Evolutionary conservation across 2,888 invertebrate species (phyloP), one percentile per base, ranked within the genome.

Genomic region (Dryococelus australis): DNA sequence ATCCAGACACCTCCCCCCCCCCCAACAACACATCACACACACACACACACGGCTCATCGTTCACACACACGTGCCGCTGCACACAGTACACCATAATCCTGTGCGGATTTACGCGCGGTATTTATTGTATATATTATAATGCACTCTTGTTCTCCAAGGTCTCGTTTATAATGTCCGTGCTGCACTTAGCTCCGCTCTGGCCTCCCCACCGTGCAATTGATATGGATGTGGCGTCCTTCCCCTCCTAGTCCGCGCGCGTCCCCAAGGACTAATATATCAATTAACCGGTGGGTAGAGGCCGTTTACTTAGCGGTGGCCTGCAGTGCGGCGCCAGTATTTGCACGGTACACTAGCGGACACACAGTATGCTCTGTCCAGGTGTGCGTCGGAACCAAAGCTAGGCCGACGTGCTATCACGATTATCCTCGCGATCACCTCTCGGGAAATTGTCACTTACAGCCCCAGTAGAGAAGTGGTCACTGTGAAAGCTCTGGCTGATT

Each of bases 61-160:
- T 8, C 51, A 51, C 51, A 51, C 51, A 51, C 51, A 51, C 51
- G 51, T 51, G 12, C 20, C 51, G 51, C 51, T 12, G 51, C 51
- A 20, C 51, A 51, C 51, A 6, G 2, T 51, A 51, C 12, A 51
- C 51, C 51, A 8, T 51, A 51, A 51, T 51, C 51, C 51, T 16
- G 51, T 16, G 51, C 51, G 51, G 51, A 51, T 51, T 51, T 51
- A 51, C 20, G 51, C 51, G 13, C 51, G 51, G 51, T 51, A 51
- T 51, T 80, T 80, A 80, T 80, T 80, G 80, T 80, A 80, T 80
- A 80, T 80, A 80, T 27, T 80, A 80, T 80, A 80, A 80, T 26
- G 80, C 80, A 80, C 27, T 80, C 10, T 80, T 80, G 28, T 28
- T 26, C 80, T 80, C 80, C 16, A 80, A 80, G 80, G 80, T 80